These are phyloP conservation scores for Trinectes maculatus DNA, from an alignment of 2,113 vertebrate genomes.

Conservation along the genomic window DNA sequence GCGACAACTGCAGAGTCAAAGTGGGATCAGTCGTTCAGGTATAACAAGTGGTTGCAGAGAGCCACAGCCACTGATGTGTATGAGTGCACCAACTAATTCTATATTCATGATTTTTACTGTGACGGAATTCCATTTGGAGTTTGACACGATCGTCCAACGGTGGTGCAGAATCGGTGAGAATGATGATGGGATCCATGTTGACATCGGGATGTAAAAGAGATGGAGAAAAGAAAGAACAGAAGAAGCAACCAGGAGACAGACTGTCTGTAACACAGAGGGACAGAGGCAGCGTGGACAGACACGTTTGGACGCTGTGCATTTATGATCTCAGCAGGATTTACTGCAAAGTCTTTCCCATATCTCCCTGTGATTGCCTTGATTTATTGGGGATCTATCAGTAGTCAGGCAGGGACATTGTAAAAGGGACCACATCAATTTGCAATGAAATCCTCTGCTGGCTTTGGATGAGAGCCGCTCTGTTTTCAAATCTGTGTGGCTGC, in stretches of 20 bases:
- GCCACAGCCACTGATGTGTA: background rate
- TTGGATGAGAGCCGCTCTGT: constrained; percentile 36
- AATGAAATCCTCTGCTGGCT: constrained; percentile 66
- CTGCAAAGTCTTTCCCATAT: constrained; percentile 52
- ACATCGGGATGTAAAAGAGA: constrained; percentile 22
- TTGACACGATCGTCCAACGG: constrained; percentile 6
- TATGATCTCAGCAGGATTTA: constrained; percentile 69
- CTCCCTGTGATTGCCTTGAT: constrained; percentile 73
- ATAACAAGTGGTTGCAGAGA: constrained; percentile 9
- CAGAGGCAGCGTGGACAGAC: constrained; percentile 38
- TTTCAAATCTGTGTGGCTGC: constrained; percentile 56
- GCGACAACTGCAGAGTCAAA: background rate
- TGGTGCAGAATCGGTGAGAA: constrained; percentile 1
- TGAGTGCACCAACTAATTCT: constrained; percentile 11
- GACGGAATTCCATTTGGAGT: constrained; percentile 12
- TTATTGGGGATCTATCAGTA: constrained; percentile 70
- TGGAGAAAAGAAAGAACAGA: constrained; percentile 10
- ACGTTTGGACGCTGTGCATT: constrained; percentile 62
- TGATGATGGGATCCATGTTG: constrained; percentile 2
- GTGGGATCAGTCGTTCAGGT: background rate
- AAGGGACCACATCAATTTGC: constrained; percentile 72
- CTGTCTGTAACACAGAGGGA: constrained; percentile 15
- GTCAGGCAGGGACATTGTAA: constrained; percentile 63
- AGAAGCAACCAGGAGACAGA: background rate
- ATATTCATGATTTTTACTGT: constrained; percentile 11